Conservation (phyloP, 35 echinoderm and acorn worm species). For the Amphiura filiformis region DNA sequence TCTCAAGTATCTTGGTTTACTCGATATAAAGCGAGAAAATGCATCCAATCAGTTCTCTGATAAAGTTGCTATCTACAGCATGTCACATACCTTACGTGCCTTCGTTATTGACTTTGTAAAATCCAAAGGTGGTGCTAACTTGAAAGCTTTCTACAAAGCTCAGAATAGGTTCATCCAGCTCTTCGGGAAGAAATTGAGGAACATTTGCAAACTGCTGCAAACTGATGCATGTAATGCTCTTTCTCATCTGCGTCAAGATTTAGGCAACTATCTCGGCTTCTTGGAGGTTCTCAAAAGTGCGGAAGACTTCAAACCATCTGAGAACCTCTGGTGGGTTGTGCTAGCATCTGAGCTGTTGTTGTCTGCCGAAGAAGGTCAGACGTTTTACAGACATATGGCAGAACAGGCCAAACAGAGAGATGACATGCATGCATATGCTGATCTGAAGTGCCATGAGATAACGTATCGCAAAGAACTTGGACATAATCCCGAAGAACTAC, state of each 20-base stretch:
- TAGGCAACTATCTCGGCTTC: not conserved
- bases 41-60: not conserved
- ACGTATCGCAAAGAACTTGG: not conserved
- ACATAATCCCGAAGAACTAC: not conserved
- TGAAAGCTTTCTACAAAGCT: not conserved
- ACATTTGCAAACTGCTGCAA: not conserved
- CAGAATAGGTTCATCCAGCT: not conserved
- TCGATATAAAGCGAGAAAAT: not conserved
- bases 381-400: not conserved
- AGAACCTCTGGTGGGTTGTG: not conserved
- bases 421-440: not conserved
- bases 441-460: not conserved
- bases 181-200: not conserved
- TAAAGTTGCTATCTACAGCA: not conserved
- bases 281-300: not conserved
- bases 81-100: not conserved
- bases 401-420: not conserved
- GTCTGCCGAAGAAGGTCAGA: not conserved
- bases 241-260: not conserved
- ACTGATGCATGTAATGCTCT: not conserved
- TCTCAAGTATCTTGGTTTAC: not conserved
- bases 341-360: not conserved
- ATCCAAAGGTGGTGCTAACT: not conserved
- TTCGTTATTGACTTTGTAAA: not conserved
- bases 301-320: not conserved